These are phyloP conservation scores for Meiosimyza platycephala DNA, from an alignment of 2,888 invertebrate species.

Conservation along the genomic window DNA sequence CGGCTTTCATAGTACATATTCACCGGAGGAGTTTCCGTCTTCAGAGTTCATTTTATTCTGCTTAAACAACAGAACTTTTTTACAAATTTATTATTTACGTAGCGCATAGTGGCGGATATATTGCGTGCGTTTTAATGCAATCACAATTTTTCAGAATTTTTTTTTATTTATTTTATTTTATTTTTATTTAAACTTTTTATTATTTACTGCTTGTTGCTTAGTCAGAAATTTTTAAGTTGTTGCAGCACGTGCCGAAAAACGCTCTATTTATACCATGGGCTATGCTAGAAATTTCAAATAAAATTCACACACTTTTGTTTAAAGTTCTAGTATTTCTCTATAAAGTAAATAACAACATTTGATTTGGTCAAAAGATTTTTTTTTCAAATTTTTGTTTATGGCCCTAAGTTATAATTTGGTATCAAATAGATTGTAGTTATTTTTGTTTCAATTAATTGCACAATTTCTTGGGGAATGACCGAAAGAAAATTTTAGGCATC, in stretches of 20 bases:
- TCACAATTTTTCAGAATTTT: slow-evolving; percentile 1
- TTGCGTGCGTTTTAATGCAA: not conserved
- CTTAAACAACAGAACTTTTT: not conserved
- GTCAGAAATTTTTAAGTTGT: slow-evolving; percentile 1
- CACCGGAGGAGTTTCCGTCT: not conserved
- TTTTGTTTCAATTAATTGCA: too few species aligned
- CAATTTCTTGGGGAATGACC: too few species aligned
- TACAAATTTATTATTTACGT: slow-evolving; percentile 7
- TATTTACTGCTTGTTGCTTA: slow-evolving; percentile 2
- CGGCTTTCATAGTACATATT: not conserved
- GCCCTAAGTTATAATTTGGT: too few species aligned
- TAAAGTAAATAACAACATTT: too few species aligned
- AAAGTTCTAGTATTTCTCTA: too few species aligned
- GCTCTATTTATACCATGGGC: too few species aligned
- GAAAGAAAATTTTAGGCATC: too few species aligned
- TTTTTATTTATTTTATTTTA: slow-evolving; percentile 1
- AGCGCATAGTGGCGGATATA: slow-evolving; percentile 1
- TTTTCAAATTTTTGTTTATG: too few species aligned
- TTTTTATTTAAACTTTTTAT: not conserved
- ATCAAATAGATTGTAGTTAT: too few species aligned
- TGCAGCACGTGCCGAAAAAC: not conserved
- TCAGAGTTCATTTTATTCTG: not conserved
- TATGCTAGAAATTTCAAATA: too few species aligned
- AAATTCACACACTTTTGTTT: too few species aligned
- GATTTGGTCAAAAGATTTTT: too few species aligned